Evolutionary conservation across 2,888 invertebrate species (phyloP).

Genomic region (Dinocampus coccinellae): DNA sequence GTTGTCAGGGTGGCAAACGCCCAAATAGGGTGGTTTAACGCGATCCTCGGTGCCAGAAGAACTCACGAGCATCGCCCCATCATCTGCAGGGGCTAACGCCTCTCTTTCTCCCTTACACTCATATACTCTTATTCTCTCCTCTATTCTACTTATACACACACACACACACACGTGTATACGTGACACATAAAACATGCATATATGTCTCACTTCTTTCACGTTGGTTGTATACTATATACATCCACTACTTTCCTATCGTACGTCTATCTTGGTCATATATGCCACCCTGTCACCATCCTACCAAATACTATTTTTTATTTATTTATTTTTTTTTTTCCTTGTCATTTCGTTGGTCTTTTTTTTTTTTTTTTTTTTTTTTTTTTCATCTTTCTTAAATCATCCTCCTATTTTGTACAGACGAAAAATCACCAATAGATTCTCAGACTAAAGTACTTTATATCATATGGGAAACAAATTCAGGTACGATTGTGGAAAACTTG

Average conservation of each 20-base stretch:
- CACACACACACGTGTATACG: background rate
- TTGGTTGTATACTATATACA: background rate
- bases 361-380: background rate
- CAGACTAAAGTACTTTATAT: background rate
- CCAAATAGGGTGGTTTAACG: conserved; percentile 70
- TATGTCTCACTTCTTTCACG: background rate
- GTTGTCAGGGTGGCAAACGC: conserved; percentile 69
- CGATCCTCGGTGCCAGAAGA: conserved; percentile 68
- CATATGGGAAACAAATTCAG: background rate
- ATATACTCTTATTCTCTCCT: background rate
- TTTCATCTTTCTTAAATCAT: background rate
- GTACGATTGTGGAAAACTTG: background rate
- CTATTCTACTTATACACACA: background rate
- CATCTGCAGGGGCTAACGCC: conserved; percentile 8
- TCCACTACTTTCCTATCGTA: background rate
- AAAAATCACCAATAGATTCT: background rate
- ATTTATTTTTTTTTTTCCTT: background rate
- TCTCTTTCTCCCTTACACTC: background rate
- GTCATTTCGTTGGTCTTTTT: background rate
- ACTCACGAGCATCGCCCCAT: conserved; percentile 55
- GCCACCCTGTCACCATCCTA: background rate
- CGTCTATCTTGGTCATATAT: background rate
- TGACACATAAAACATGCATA: no score
- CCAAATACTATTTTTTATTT: background rate
- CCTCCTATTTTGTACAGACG: background rate